Base-by-base conservation (phyloP, 2,113 vertebrate species). In the Loxodonta africana region DNA sequence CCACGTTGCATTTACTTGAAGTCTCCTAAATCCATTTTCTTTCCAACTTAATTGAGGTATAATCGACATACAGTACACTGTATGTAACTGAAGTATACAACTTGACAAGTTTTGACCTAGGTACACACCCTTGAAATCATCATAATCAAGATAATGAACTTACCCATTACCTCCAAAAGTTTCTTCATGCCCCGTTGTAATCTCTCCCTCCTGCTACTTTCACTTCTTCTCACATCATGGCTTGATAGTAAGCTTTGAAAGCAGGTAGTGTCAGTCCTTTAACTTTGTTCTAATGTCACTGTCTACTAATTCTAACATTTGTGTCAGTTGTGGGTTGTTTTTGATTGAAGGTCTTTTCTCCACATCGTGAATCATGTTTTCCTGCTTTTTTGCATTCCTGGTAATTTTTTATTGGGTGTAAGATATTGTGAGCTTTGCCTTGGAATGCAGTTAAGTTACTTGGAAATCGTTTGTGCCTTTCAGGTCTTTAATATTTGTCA, bases 271-370 rank as follows among this genome's bases (percentile, higher is more conserved):
- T 60, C 80, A 67, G 46, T 73, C 23, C 1, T 71, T 44, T 76
- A 23, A 44, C 12, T 53, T 94, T 71, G 17, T 65, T 88, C 48
- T 88, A n/a, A 30, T 91, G 46, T 88, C 65, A n/a, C 26, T n/a
- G 23, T 44, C 10, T 83, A 30, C 69, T 71, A 15, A 81, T 33
- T 87, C 67, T 62, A 44, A 33, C 63, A 41, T 87, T 82, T 73
- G 51, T 37, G 48, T 62, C 62, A 48, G 9, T 65, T 90, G 87
- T 88, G 53, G n/a, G 48, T 80, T 12, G 3, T 21, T 74, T 91
- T 67, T 74, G 46, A 71, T 73, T 95, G 78, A 88, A 37, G 92
- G 74, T 37, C 81, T 93, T 57, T 81, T 83, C 48, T 92, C 28
- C 33, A 83, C 33, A 65, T 62, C 11, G 23, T 93, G 30, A n/a